Base-by-base conservation (phyloP, 1,140 invertebrate genomes). In the Sinella curviseta region DNA sequence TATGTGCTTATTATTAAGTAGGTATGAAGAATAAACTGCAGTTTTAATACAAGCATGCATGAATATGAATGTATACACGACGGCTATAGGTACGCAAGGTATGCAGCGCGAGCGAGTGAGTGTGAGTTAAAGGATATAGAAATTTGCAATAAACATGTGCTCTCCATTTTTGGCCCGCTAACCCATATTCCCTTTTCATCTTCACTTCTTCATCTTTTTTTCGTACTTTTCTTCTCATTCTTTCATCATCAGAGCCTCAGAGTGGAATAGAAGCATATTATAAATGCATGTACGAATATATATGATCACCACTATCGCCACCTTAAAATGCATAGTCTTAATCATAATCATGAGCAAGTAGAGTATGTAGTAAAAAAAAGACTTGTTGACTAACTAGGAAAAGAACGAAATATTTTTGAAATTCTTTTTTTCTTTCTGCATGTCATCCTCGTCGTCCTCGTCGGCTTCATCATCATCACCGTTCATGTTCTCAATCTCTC, bases 101-200 rank as follows among this genome's bases (percentile, higher is more conserved):
- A 60, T n/a, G 57, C 57, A 60, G 8, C 24, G 12, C 57, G 24
- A 17, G 24, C 39, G 4, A 17, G 39, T 48, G 57, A 60, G 12
- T 3, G 8, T 60, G 57, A 60, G 4, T 48, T n/a, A n/a, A 26
- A 16, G 12, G 57, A 60, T 60, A 17, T 26, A 17, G n/a, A n/a
- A n/a, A n/a, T n/a, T n/a, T n/a, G n/a, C 24, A 3, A 26, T 60
- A 70, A 31, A 33, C 30, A 70, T 70, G 65, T 70, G 65, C 65
- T 70, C 65, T 70, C 65, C 65, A 70, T 70, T 70, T 70, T 70
- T 70, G 65, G 65, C 65, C 65, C 31, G 65, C 65, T 70, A 70
- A 70, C 65, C 65, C 65, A 70, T 70, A 70, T 70, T 70, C 30
- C 30, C 26, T 70, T 30, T 31, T 30, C 65, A 17, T 70, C 39